Conservation (phyloP, 2,797 vertebrate genomes). For the Morelia viridis region DNA sequence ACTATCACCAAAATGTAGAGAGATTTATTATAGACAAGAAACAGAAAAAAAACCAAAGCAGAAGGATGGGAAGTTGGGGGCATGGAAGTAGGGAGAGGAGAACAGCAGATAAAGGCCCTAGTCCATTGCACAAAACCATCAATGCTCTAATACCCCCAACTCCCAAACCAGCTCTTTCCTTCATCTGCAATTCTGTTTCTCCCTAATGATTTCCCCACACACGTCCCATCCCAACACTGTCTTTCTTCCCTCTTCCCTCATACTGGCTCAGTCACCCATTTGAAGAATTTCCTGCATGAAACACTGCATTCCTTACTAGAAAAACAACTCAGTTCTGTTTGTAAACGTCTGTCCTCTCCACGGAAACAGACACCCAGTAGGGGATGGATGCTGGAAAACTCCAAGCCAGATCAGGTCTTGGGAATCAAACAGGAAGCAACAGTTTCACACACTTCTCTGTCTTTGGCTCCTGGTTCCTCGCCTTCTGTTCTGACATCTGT, state of each 20-base stretch:
- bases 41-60: not conserved
- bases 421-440: slow-evolving; percentile 24
- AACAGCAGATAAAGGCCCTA: not conserved
- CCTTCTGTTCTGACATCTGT: slow-evolving; percentile 35
- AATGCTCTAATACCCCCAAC: not conserved
- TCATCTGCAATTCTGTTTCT: not conserved
- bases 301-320: not conserved
- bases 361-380: slow-evolving; percentile 1
- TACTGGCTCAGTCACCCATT: not conserved
- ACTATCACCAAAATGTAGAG: not conserved
- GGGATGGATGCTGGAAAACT: not conserved
- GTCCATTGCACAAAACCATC: not conserved
- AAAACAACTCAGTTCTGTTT: slow-evolving; percentile 4
- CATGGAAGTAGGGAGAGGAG: not conserved
- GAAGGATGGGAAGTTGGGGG: not conserved
- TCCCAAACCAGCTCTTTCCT: not conserved
- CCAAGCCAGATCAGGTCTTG: not conserved
- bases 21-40: not conserved
- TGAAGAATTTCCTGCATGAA: not conserved
- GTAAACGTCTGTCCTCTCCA: not conserved
- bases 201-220: not conserved
- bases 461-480: not conserved
- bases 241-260: not conserved
- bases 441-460: slow-evolving; percentile 27
- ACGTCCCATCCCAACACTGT: no score